A percentile compares a stretch with the other conserved stretches of the same genome.
These are phyloP conservation scores for Hipposideros larvatus DNA, from an alignment of 2,797 vertebrate species.

Conservation along the genomic window DNA sequence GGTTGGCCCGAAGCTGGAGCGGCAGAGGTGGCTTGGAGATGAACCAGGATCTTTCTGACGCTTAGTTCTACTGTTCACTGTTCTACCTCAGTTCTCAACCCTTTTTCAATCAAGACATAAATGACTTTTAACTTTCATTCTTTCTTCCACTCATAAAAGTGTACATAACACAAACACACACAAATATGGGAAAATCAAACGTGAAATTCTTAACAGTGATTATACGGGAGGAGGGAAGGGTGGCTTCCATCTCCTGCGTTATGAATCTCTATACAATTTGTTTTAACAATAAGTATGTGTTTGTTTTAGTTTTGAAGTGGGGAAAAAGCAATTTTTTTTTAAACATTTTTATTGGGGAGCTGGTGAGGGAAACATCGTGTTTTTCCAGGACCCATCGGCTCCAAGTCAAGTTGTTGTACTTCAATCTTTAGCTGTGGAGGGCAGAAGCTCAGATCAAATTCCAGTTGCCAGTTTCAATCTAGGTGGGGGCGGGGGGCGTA, in stretches of 20 bases:
- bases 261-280: background rate
- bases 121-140: background rate
- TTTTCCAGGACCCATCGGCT: too few relatives aligned
- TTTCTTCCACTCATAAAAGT: background rate
- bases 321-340: background rate
- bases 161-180: background rate
- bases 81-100: background rate
- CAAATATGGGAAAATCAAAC: background rate
- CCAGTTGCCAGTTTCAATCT: too few relatives aligned
- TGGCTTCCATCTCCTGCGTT: background rate
- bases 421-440: too few relatives aligned
- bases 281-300: constrained; percentile 20
- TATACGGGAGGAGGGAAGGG: background rate
- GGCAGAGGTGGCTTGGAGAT: background rate
- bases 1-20: background rate
- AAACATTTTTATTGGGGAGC: too few relatives aligned
- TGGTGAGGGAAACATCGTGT: too few relatives aligned
- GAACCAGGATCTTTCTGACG: background rate
- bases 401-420: too few relatives aligned
- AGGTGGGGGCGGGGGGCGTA: too few relatives aligned
- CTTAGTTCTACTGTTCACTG: background rate
- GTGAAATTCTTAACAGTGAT: constrained; percentile 1
- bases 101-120: background rate
- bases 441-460: too few relatives aligned
- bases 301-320: constrained; percentile 26